Base-by-base conservation (phyloP, 2,113 vertebrate species). In the Tricholaema leucomelas region DNA sequence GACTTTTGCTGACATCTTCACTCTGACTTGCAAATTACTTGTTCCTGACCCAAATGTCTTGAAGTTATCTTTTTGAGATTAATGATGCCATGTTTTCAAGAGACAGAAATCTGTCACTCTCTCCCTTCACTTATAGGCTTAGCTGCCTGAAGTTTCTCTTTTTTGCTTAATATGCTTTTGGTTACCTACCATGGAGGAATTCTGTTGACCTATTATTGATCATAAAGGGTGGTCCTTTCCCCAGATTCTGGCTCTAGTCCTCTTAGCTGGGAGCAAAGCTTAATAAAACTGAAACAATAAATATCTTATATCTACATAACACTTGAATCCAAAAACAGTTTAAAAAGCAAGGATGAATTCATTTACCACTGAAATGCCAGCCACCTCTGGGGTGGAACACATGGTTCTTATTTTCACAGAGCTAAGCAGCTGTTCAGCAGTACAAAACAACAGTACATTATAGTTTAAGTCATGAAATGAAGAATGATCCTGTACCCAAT, bases 221-320 rank as follows among this genome's bases (percentile, higher is more conserved):
- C 96, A 77, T 92, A 87, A 88, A n/a, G 83, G 93, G 93, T 95
- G 92, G 90, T 93, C 96, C 64, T 90, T 96, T 92, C 74, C 92
- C 31, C 38, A 77, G 64, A 88, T 85, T 81, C 88, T 95, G 92
- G 92, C 92, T 95, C 20, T 87, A 56, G 63, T 94, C 81, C 88
- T 93, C 91, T 60, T 96, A 93, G 94, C 94, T 96, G 91, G 90
- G 74, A 96, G 92, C 92, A 91, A 95, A 27, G 31, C 81, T 95
- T 96, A 94, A 94, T 94, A 96, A 96, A 95, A 94, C 63, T 91
- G 84, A 93, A 93, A 96, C 94, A 96, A 96, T 95, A 96, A 95
- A 96, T 96, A 96, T 88, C 91, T 95, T 96, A 95, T 96, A 95
- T 96, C 96, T 96, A 90, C 94, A 96, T 94, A 94, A 95, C 93